These are phyloP conservation scores for Paratrypauchen microcephalus DNA, from an alignment of 2,797 vertebrate species.

Conservation along the genomic window DNA sequence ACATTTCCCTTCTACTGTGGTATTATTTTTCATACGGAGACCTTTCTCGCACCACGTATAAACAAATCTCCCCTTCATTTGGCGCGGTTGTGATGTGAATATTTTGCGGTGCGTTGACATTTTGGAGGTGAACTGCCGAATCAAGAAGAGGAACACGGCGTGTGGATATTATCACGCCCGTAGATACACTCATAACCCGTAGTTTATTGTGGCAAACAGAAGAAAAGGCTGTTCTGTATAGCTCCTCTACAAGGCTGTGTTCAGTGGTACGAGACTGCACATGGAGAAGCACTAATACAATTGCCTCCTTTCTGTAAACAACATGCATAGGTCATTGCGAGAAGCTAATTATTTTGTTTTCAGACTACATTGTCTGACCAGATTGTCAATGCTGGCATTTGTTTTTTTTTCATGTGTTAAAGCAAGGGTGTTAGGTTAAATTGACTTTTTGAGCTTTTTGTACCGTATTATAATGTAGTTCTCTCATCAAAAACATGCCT, in stretches of 20 bases:
- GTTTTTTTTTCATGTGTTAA: neutral
- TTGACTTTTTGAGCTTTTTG: no score
- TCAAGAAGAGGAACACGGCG: slow-evolving; percentile 38
- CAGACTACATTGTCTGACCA: neutral
- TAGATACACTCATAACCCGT: slow-evolving; percentile 36
- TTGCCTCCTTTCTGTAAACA: slow-evolving; percentile 22
- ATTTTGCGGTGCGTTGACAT: slow-evolving; percentile 31
- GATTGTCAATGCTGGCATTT: neutral
- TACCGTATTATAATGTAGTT: no score
- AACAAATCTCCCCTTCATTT: slow-evolving; percentile 41
- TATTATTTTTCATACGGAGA: slow-evolving; percentile 12
- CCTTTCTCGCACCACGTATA: slow-evolving; percentile 18
- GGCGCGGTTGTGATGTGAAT: slow-evolving; percentile 22
- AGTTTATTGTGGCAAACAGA: slow-evolving; percentile 36
- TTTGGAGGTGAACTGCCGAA: slow-evolving; percentile 45
- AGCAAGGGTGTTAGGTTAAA: no score
- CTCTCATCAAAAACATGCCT: no score
- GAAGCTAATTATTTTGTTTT: slow-evolving; percentile 1
- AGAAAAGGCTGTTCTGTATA: slow-evolving; percentile 14
- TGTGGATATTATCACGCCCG: slow-evolving; percentile 19
- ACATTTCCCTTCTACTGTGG: slow-evolving; percentile 2
- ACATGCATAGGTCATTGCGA: neutral
- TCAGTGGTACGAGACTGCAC: slow-evolving; percentile 37
- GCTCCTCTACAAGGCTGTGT: slow-evolving; percentile 3
- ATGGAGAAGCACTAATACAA: slow-evolving; percentile 20